phyloP scores from a whole-genome alignment of 2,797 vertebrate species.

The Oreonectes daqikongensis region DNA sequence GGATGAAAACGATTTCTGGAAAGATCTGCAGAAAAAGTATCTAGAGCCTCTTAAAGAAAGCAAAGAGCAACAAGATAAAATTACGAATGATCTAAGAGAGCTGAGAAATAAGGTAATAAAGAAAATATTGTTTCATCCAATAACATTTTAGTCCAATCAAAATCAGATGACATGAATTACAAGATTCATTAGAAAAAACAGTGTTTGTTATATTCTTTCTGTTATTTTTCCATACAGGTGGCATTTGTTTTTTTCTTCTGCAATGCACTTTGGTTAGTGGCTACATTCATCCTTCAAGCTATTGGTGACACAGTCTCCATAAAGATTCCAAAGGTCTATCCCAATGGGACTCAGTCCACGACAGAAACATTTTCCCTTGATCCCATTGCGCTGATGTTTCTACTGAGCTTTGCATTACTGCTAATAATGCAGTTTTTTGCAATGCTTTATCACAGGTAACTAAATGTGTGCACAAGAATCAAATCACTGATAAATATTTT shows the following conservation, averaged over 20 bases:
- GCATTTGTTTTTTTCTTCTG: constrained; percentile 60
- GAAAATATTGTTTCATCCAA: too few species aligned
- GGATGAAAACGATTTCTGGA: constrained; percentile 68
- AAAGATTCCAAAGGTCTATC: constrained; percentile 49
- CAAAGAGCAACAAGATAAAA: constrained; percentile 65
- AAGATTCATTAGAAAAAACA: too few species aligned
- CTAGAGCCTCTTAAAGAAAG: constrained; percentile 67
- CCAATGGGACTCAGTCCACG: constrained; percentile 22
- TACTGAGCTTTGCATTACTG: constrained; percentile 55
- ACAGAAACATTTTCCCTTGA: constrained; percentile 43
- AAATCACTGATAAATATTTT: not conserved
- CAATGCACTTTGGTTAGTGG: constrained; percentile 62
- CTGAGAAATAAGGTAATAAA: constrained; percentile 72
- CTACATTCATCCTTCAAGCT: constrained; percentile 61
- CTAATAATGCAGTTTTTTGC: constrained; percentile 57
- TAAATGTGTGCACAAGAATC: not conserved
- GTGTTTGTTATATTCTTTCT: not conserved
- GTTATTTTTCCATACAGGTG: constrained; percentile 44
- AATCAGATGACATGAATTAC: too few species aligned
- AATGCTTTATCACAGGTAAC: constrained; percentile 63
- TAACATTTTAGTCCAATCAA: too few species aligned
- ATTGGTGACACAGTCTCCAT: constrained; percentile 48
- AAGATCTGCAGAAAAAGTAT: constrained; percentile 61
- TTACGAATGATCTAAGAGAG: constrained; percentile 54
- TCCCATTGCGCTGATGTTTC: constrained; percentile 63